These are phyloP conservation scores for Xyliphius kryptos DNA, from an alignment of 2,113 vertebrate species.

Conservation along the genomic window DNA sequence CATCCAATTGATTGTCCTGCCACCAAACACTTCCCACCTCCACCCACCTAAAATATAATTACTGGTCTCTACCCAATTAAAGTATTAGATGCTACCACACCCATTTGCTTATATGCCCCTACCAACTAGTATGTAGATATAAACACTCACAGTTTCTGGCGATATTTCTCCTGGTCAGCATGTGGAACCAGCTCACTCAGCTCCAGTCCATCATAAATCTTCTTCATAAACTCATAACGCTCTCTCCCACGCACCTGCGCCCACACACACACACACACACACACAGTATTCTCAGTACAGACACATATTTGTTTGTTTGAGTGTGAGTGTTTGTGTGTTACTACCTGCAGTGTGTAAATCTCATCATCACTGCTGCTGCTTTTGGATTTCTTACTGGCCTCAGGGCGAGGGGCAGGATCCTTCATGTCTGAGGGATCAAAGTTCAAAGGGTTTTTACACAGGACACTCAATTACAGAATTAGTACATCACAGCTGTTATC, in stretches of 20 bases:
- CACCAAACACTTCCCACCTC: no score
- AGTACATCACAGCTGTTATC: no score
- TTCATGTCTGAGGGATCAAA: conserved; percentile 43
- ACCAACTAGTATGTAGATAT: no score
- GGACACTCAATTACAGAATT: no score
- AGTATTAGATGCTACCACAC: no score
- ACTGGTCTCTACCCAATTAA: no score
- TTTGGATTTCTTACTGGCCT: conserved; percentile 44
- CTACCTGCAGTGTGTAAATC: conserved; percentile 46
- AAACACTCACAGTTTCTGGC: conserved; percentile 42
- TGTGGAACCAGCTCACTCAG: conserved; percentile 47
- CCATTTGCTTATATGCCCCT: no score
- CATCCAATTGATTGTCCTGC: no score
- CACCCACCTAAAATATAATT: no score
- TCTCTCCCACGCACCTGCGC: conserved; percentile 52
- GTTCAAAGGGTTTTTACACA: no score
- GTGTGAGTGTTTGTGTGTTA: neutral
- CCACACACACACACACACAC: neutral
- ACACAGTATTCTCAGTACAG: no score
- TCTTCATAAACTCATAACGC: conserved; percentile 53
- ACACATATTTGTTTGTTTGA: no score
- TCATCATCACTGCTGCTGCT: conserved; percentile 43
- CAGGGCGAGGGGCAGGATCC: conserved; percentile 26
- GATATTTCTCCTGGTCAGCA: conserved; percentile 46
- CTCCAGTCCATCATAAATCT: conserved; percentile 60